These are phyloP conservation scores for Actinia equina DNA, from an alignment of 64 coral and sea anemone genomes.

Conservation along the genomic window DNA sequence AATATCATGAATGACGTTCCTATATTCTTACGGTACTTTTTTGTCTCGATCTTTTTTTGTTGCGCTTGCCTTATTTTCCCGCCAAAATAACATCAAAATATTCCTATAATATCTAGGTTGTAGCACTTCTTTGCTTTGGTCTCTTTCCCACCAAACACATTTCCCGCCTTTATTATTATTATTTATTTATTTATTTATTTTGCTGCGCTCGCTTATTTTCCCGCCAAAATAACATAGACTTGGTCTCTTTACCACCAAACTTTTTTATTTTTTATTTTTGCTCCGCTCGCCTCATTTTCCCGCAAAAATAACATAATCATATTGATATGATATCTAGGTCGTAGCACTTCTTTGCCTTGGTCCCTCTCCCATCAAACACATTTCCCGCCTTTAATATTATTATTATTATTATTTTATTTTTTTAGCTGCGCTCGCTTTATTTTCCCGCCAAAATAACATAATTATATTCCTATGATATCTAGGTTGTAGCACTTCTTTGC, in stretches of 20 bases:
- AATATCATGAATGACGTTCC: not conserved
- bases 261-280: too few species aligned
- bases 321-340: constrained; percentile 47
- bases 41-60: constrained; percentile 61
- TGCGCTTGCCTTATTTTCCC: not conserved
- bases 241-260: too few species aligned
- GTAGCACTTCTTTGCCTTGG: constrained; percentile 84
- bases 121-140: constrained; percentile 82
- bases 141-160: constrained; percentile 42
- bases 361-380: too few species aligned
- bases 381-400: too few species aligned
- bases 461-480: not conserved
- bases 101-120: constrained; percentile 46
- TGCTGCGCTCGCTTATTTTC: not conserved
- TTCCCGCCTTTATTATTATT: constrained; percentile 32
- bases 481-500: constrained; percentile 87
- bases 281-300: too few species aligned
- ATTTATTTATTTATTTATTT: too few species aligned
- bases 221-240: not conserved
- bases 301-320: too few species aligned
- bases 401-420: too few species aligned
- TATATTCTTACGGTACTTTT: constrained; percentile 61
- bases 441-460: not conserved
- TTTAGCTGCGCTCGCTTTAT: not conserved
- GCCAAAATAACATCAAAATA: not conserved